phyloP scores from a whole-genome alignment of 2,888 invertebrate genomes.

The Chrysolina haemoptera region DNA sequence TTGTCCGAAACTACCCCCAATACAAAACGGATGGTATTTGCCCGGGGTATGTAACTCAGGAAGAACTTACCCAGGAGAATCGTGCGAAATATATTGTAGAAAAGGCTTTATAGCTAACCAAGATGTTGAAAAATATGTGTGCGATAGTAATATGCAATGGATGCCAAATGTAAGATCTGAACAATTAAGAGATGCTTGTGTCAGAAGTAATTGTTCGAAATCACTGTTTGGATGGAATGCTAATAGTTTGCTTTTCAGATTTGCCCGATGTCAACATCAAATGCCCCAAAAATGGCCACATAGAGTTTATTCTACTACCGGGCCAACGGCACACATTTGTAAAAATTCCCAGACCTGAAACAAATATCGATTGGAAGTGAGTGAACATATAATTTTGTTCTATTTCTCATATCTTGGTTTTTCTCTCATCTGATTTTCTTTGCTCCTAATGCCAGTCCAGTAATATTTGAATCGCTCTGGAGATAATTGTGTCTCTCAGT shows the following conservation, averaged over 20 bases:
- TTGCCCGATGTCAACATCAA: conserved; percentile 72
- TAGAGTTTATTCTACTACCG: conserved; percentile 73
- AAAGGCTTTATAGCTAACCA: conserved; percentile 68
- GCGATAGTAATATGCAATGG: conserved; percentile 61
- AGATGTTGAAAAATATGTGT: conserved; percentile 56
- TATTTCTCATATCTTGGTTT: no score
- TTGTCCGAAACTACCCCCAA: conserved; percentile 70
- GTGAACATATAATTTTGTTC: neutral
- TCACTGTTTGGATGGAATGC: neutral
- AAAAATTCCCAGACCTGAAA: conserved; percentile 73
- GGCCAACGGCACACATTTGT: conserved; percentile 70
- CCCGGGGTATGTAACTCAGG: conserved; percentile 72
- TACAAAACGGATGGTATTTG: conserved; percentile 71
- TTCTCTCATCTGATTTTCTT: no score
- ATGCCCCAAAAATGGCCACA: conserved; percentile 74
- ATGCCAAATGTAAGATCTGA: conserved; percentile 51
- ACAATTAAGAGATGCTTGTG: conserved; percentile 56
- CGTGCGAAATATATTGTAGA: conserved; percentile 71
- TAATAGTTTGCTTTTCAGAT: conserved; percentile 23
- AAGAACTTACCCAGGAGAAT: conserved; percentile 69
- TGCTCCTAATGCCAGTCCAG: no score
- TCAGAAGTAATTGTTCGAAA: conserved; percentile 54
- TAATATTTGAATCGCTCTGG: no score
- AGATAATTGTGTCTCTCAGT: no score
- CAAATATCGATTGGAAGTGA: conserved; percentile 76